These are phyloP conservation scores for Nebria brevicollis DNA, from an alignment of 2,888 invertebrate genomes.

Conservation along the genomic window DNA sequence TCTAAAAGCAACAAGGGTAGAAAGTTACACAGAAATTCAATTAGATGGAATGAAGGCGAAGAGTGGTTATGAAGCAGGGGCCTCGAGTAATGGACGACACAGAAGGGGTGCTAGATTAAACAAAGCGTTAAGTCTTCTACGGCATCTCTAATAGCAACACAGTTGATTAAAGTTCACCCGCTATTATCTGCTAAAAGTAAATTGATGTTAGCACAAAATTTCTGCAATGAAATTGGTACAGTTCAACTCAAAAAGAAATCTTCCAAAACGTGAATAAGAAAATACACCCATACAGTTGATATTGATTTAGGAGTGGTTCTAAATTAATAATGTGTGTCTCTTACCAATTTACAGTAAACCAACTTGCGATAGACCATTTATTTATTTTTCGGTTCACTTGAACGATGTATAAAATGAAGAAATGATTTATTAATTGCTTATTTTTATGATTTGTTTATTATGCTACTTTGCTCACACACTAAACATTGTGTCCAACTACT, in stretches of 20 bases:
- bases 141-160: background rate
- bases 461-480: slow-evolving; percentile 28
- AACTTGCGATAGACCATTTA: no score
- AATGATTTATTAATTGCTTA: slow-evolving; percentile 44
- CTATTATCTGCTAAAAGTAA: background rate
- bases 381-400: background rate
- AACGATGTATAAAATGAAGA: slow-evolving; percentile 16
- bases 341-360: no score
- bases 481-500: slow-evolving; percentile 34
- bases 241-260: background rate
- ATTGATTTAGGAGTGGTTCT: no score
- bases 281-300: background rate
- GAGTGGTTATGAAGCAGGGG: slow-evolving; percentile 9
- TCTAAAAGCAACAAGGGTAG: slow-evolving; percentile 13
- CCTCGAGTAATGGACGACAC: background rate
- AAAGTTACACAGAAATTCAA: slow-evolving; percentile 28
- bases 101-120: slow-evolving; percentile 21
- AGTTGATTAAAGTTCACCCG: background rate
- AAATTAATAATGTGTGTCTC: no score
- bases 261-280: background rate
- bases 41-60: slow-evolving; percentile 16
- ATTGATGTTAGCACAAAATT: background rate
- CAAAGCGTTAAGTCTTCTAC: slow-evolving; percentile 9
- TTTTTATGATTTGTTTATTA: slow-evolving; percentile 45
- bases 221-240: background rate